Conservation (phyloP, 2,797 vertebrate species). For the Erpetoichthys calabaricus region DNA sequence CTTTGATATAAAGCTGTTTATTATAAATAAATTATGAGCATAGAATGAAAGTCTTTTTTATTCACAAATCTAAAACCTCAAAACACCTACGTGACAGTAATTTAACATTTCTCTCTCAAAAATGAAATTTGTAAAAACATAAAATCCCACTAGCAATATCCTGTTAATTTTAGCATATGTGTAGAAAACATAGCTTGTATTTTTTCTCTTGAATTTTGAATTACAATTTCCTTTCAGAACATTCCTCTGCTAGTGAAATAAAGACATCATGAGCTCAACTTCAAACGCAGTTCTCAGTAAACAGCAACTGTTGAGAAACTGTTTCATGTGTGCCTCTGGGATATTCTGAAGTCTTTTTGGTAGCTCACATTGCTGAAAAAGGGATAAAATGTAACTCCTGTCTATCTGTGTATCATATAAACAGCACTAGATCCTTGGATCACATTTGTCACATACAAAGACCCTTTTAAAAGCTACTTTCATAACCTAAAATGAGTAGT, state of each 20-base stretch:
- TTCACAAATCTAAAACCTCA: slow-evolving; percentile 28
- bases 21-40: slow-evolving; percentile 46
- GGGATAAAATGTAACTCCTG: slow-evolving; percentile 69
- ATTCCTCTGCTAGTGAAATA: slow-evolving; percentile 83
- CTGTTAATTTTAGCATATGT: slow-evolving; percentile 25
- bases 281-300: slow-evolving; percentile 90
- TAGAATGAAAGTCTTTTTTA: slow-evolving; percentile 36
- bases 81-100: slow-evolving; percentile 18
- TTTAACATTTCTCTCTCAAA: slow-evolving; percentile 15
- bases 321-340: slow-evolving; percentile 96
- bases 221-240: slow-evolving; percentile 37
- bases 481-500: slow-evolving; percentile 42
- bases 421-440: slow-evolving; percentile 49
- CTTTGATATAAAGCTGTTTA: slow-evolving; percentile 21
- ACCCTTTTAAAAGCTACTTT: slow-evolving; percentile 36
- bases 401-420: slow-evolving; percentile 56
- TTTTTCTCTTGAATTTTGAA: slow-evolving; percentile 29
- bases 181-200: slow-evolving; percentile 23
- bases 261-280: slow-evolving; percentile 93
- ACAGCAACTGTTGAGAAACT: slow-evolving; percentile 77
- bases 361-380: slow-evolving; percentile 69
- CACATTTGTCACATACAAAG: slow-evolving; percentile 23
- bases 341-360: slow-evolving; percentile 92
- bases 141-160: slow-evolving; percentile 22
- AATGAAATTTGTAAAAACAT: slow-evolving; percentile 25